Evolutionary conservation across 2,888 invertebrate genomes (phyloP).

Genomic region (Spicauda simplicius): DNA sequence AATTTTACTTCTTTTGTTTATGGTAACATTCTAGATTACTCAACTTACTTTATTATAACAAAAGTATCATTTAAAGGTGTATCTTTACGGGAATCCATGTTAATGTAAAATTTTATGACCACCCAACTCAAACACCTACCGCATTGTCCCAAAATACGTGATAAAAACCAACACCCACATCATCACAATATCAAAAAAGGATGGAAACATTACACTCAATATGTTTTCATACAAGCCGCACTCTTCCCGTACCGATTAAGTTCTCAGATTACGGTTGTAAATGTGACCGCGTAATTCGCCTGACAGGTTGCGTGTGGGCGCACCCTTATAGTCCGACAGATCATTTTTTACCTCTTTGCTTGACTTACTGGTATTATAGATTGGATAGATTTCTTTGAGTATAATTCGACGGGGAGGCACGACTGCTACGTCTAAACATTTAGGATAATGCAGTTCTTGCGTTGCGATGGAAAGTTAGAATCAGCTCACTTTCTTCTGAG

Average conservation of each 20-base stretch:
- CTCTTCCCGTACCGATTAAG: slow-evolving; percentile 13
- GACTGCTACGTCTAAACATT: too few species aligned
- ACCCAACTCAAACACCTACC: background rate
- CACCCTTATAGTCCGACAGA: slow-evolving; percentile 26
- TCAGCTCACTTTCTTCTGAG: too few species aligned
- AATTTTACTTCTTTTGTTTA: too few species aligned
- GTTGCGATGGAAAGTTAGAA: too few species aligned
- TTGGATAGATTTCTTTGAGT: background rate
- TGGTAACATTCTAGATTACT: too few species aligned
- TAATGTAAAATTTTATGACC: background rate
- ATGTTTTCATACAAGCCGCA: background rate
- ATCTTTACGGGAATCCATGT: background rate
- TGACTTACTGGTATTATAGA: background rate
- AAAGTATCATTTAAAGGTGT: too few species aligned
- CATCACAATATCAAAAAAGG: background rate
- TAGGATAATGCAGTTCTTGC: too few species aligned
- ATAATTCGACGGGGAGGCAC: too few species aligned
- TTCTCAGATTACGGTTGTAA: slow-evolving; percentile 30
- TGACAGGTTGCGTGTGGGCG: slow-evolving; percentile 32
- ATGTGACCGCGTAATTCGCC: slow-evolving; percentile 30
- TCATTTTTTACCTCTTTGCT: slow-evolving; percentile 19
- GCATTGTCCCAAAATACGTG: background rate
- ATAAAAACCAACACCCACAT: background rate
- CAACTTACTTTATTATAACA: too few species aligned
- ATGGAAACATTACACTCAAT: background rate